Conservation (phyloP, 2,113 vertebrate genomes). For the Anhinga rufa region DNA sequence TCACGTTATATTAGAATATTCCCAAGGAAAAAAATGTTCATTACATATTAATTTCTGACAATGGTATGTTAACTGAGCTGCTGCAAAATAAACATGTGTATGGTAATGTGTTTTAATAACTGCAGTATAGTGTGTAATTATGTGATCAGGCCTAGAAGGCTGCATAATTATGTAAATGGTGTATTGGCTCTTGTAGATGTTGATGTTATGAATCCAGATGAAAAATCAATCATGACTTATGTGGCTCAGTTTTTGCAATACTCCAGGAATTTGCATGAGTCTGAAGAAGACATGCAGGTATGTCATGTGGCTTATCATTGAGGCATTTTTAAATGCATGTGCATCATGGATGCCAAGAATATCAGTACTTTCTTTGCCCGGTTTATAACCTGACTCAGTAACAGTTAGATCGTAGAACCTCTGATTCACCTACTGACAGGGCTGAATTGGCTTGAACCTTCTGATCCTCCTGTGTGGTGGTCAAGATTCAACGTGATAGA, state of each 20-base stretch:
- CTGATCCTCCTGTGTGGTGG: neutral
- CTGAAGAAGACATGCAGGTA: constrained; percentile 78
- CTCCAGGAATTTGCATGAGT: constrained; percentile 73
- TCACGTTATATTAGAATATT: neutral
- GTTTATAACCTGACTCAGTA: neutral
- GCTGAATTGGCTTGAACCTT: neutral
- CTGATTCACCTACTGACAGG: neutral
- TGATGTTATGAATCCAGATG: constrained; percentile 87
- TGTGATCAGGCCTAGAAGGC: constrained; percentile 9
- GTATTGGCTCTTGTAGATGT: constrained; percentile 79
- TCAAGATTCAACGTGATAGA: neutral
- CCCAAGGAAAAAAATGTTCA: neutral
- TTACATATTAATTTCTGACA: constrained; percentile 9
- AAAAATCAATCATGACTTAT: constrained; percentile 98
- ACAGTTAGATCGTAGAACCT: neutral
- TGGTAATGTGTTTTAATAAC: constrained; percentile 27
- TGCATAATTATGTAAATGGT: constrained; percentile 7
- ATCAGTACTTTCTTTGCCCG: neutral
- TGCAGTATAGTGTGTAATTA: constrained; percentile 19
- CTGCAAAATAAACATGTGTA: constrained; percentile 37
- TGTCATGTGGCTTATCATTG: neutral
- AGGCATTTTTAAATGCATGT: neutral
- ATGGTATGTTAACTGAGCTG: neutral
- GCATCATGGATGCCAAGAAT: neutral
- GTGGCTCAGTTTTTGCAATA: constrained; percentile 95